phyloP scores from a whole-genome alignment of 2,888 invertebrate species.

The Noctua janthina region DNA sequence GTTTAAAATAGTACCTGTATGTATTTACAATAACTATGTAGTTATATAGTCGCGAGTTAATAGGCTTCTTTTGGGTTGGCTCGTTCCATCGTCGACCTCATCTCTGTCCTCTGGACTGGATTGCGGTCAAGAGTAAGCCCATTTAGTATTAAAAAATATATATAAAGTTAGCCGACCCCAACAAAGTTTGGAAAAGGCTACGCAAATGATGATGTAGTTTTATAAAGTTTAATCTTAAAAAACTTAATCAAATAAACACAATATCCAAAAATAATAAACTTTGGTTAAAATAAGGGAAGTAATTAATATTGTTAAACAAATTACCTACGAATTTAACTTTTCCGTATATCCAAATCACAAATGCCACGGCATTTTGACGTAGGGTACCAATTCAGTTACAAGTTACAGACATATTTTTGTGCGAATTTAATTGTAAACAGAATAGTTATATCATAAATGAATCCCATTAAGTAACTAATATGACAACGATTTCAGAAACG shows the following conservation, averaged over 20 bases:
- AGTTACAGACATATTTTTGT: background rate
- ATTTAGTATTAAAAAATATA: too few relatives aligned
- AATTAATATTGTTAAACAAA: background rate
- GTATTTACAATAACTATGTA: background rate
- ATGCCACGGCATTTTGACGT: background rate
- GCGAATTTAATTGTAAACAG: background rate
- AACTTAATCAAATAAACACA: too few relatives aligned
- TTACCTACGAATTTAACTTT: background rate
- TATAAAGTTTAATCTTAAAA: background rate
- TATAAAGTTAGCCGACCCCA: background rate
- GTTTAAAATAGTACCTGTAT: background rate
- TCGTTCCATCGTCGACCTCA: too few relatives aligned
- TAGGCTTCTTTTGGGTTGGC: too few relatives aligned
- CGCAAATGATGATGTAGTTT: background rate
- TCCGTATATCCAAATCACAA: background rate
- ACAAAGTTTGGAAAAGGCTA: too few relatives aligned
- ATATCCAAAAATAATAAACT: background rate
- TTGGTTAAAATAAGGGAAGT: background rate
- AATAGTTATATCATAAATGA: background rate
- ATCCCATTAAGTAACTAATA: background rate
- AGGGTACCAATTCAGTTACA: background rate
- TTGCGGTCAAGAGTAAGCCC: too few relatives aligned
- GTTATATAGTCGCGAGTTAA: too few relatives aligned
- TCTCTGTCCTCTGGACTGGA: too few relatives aligned
- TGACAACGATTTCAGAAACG: background rate